Percentiles rank a stretch among this genome's conserved stretches.
Evolutionary conservation across 2,113 vertebrate genomes (phyloP).

Genomic region (cat (Felis catus)): DNA sequence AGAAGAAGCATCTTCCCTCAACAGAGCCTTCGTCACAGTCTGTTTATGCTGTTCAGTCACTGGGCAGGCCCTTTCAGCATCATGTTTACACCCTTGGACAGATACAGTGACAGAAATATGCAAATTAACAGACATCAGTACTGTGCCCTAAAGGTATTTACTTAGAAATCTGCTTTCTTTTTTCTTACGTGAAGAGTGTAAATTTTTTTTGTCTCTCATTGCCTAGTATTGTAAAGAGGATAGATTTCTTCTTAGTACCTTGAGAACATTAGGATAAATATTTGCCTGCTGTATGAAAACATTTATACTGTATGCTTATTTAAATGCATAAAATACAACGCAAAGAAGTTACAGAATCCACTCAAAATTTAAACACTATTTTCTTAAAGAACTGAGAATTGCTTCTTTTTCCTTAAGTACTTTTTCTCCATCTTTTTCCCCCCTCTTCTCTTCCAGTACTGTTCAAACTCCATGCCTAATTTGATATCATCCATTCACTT

Average conservation of each 20-base stretch:
- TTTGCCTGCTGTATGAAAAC: neutral
- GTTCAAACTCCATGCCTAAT: neutral
- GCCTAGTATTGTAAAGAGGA: neutral
- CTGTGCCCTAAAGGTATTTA: conserved; percentile 96
- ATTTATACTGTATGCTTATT: neutral
- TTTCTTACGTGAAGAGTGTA: neutral
- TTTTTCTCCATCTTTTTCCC: neutral
- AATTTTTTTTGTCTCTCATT: neutral
- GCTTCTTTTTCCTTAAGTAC: neutral
- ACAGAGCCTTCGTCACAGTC: conserved; percentile 97
- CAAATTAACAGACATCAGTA: conserved; percentile 99
- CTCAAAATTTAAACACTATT: neutral
- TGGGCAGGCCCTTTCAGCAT: conserved; percentile 99
- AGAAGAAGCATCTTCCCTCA: conserved; percentile 98
- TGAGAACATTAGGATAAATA: neutral
- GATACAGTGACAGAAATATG: conserved; percentile 99
- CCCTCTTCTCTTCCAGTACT: neutral
- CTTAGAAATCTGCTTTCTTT: neutral
- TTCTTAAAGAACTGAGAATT: neutral
- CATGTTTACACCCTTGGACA: conserved; percentile 99
- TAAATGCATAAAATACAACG: neutral
- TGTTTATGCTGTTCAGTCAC: conserved; percentile 99
- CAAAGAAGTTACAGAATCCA: neutral
- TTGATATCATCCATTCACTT: neutral
- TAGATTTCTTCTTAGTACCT: neutral